Evolutionary conservation across 1,140 invertebrate genomes (phyloP).

Genomic region (Arion vulgaris): DNA sequence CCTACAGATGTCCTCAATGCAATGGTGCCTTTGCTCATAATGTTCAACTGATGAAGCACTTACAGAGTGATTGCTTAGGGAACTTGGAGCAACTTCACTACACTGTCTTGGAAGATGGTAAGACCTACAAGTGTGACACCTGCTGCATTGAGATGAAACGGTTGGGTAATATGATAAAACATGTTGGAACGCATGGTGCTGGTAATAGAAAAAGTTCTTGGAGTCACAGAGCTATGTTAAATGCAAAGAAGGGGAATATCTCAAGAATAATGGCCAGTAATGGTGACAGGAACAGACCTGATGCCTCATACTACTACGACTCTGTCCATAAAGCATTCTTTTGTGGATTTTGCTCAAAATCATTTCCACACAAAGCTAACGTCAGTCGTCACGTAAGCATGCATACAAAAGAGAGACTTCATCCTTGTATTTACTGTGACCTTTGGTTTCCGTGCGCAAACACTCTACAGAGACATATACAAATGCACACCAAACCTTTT

Average conservation of each 20-base stretch:
- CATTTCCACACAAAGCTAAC: slow-evolving; percentile 13
- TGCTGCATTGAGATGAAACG: slow-evolving; percentile 38
- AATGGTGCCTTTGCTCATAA: slow-evolving; percentile 40
- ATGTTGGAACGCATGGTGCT: slow-evolving; percentile 30
- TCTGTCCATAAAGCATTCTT: background rate
- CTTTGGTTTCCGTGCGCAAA: background rate
- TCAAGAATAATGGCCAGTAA: background rate
- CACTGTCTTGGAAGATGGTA: slow-evolving; percentile 34
- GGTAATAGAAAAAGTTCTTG: slow-evolving; percentile 3
- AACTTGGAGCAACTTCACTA: slow-evolving; percentile 31
- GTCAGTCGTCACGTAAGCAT: slow-evolving; percentile 17
- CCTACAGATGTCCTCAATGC: slow-evolving; percentile 31
- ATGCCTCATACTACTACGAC: slow-evolving; percentile 25
- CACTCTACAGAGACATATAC: slow-evolving; percentile 18
- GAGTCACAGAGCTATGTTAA: background rate
- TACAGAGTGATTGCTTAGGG: slow-evolving; percentile 27
- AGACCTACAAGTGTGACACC: slow-evolving; percentile 37
- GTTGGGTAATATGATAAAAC: slow-evolving; percentile 40
- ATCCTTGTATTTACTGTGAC: slow-evolving; percentile 19
- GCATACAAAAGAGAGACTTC: slow-evolving; percentile 18
- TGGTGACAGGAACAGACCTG: background rate
- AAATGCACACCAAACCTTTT: slow-evolving; percentile 30
- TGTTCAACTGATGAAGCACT: slow-evolving; percentile 31
- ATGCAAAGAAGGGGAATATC: background rate
- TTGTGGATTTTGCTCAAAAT: slow-evolving; percentile 17